These are phyloP conservation scores for Papilio dardanus DNA, from an alignment of 1,140 invertebrate species.

Conservation along the genomic window DNA sequence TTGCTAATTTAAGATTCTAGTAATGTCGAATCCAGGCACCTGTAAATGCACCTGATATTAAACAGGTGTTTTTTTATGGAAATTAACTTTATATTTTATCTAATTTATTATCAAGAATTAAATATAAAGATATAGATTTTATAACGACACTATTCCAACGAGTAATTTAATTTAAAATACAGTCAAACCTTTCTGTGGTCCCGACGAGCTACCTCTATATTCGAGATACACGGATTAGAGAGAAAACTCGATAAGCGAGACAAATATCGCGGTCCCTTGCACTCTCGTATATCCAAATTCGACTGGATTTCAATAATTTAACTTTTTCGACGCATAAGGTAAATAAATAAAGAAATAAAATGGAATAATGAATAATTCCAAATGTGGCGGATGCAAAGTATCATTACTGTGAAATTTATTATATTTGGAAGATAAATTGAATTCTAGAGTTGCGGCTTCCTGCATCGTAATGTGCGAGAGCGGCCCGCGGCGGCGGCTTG, in stretches of 20 bases:
- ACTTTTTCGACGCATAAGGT: no score
- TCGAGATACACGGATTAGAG: no score
- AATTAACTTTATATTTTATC: not conserved
- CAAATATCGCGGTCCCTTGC: no score
- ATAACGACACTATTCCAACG: not conserved
- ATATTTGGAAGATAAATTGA: slow-evolving; percentile 79
- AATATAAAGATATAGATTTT: not conserved
- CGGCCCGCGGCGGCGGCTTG: slow-evolving; percentile 55
- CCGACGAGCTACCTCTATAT: no score
- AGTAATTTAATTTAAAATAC: no score
- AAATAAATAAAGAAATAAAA: slow-evolving; percentile 1
- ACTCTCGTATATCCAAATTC: no score
- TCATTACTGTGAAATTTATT: slow-evolving; percentile 76
- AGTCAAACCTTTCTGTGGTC: no score
- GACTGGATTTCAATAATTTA: no score
- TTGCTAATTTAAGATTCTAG: slow-evolving; percentile 4
- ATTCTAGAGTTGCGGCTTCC: slow-evolving; percentile 75
- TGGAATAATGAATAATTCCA: slow-evolving; percentile 38
- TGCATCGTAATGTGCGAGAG: slow-evolving; percentile 72
- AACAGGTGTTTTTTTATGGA: slow-evolving; percentile 29
- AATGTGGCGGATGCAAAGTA: slow-evolving; percentile 68
- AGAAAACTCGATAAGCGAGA: no score
- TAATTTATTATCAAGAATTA: not conserved
- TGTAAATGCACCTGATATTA: slow-evolving; percentile 3
- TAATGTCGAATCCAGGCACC: not conserved